These are phyloP conservation scores for Peromyscus melanophrys DNA, from an alignment of 2,797 vertebrate species.

Conservation along the genomic window DNA sequence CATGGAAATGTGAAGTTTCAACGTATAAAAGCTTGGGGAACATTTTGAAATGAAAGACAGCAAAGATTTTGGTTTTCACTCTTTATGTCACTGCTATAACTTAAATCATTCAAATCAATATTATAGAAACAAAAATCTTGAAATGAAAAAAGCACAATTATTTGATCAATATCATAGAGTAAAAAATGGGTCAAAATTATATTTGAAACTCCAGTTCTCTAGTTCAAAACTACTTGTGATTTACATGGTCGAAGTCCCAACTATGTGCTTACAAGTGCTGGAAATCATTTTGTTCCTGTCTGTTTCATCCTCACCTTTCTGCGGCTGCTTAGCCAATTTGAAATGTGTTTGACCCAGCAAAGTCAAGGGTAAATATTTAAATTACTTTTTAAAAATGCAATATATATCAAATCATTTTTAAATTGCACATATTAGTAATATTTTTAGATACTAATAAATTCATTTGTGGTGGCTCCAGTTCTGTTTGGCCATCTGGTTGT, in stretches of 20 bases:
- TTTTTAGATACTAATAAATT: slow-evolving; percentile 11
- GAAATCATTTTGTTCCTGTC: slow-evolving; percentile 57
- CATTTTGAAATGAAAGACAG: background rate
- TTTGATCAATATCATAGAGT: background rate
- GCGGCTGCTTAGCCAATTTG: slow-evolving; percentile 58
- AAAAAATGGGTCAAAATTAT: background rate
- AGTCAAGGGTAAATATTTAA: slow-evolving; percentile 25
- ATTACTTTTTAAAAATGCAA: slow-evolving; percentile 44
- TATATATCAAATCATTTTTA: slow-evolving; percentile 66
- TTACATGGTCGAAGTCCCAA: background rate
- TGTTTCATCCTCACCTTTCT: slow-evolving; percentile 30
- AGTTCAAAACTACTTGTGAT: background rate
- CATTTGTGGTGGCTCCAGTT: background rate
- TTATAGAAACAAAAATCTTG: background rate
- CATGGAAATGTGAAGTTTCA: background rate
- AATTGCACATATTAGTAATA: background rate
- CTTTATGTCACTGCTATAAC: background rate
- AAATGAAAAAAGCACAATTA: background rate
- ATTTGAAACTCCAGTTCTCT: background rate
- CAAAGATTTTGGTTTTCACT: background rate
- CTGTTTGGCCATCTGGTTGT: background rate
- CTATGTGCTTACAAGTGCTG: slow-evolving; percentile 24
- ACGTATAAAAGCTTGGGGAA: background rate
- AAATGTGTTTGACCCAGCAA: slow-evolving; percentile 66
- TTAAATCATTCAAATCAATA: background rate